Evolutionary conservation across 2,888 invertebrate species (phyloP).

Genomic region (Hermaeophaga mercurialis): DNA sequence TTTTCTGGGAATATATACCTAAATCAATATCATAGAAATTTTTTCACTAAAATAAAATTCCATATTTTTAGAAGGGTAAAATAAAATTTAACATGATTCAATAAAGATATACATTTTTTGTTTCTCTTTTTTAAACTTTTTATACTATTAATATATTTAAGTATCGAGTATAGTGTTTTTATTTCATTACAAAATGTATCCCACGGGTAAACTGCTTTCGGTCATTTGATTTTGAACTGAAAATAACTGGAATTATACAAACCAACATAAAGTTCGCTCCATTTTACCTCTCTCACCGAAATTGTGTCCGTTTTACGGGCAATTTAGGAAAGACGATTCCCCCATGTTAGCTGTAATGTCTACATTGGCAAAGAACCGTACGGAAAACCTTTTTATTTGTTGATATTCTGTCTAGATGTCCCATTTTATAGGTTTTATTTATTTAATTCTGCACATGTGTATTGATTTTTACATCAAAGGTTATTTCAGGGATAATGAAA

Average conservation of each 20-base stretch:
- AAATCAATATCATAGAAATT: no score
- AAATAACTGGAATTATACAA: constrained; percentile 9
- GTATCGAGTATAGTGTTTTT: no score
- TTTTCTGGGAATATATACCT: no score
- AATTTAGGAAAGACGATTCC: constrained; percentile 29
- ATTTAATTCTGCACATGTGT: constrained; percentile 26
- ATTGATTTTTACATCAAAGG: constrained; percentile 27
- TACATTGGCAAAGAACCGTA: constrained; percentile 25
- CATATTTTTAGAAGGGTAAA: no score
- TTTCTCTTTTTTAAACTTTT: no score
- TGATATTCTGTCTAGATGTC: constrained; percentile 26
- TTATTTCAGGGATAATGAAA: constrained; percentile 3
- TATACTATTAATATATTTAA: no score
- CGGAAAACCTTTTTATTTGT: constrained; percentile 27
- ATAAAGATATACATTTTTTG: no score
- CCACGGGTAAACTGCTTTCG: background rate
- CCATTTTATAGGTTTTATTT: constrained; percentile 27
- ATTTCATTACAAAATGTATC: no score
- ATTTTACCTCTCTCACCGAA: constrained; percentile 25
- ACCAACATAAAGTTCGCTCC: constrained; percentile 17
- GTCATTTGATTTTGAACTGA: constrained; percentile 11
- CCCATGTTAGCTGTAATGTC: constrained; percentile 27
- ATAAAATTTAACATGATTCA: no score
- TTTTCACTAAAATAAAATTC: no score
- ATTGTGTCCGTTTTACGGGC: constrained; percentile 32